These are phyloP conservation scores for Cataglyphis rosenhaueri DNA, from an alignment of 2,888 invertebrate genomes.

Conservation along the genomic window DNA sequence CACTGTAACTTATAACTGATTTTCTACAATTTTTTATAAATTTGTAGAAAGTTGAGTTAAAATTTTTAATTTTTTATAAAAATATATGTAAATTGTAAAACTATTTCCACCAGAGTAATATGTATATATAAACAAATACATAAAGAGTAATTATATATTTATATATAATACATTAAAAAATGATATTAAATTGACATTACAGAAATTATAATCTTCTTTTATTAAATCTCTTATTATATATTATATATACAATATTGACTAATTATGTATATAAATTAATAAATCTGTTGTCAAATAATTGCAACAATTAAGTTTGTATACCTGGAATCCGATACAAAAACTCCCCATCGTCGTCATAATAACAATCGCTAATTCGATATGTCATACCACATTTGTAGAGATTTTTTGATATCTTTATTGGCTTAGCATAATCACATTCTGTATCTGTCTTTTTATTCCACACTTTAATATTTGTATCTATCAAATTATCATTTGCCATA, in stretches of 20 bases:
- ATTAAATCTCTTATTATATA: background rate
- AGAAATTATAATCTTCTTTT: background rate
- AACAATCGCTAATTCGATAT: constrained; percentile 92
- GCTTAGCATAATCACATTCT: constrained; percentile 86
- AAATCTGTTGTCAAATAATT: background rate
- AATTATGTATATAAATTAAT: background rate
- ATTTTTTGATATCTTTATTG: constrained; percentile 90
- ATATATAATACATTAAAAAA: background rate
- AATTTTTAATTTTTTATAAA: too few relatives aligned
- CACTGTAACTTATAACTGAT: too few relatives aligned
- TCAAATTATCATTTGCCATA: background rate
- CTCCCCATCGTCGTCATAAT: constrained; percentile 92
- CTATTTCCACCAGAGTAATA: too few relatives aligned
- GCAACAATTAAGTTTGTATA: constrained; percentile 46
- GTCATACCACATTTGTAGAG: constrained; percentile 88
- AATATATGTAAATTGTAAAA: too few relatives aligned
- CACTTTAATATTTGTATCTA: constrained; percentile 80
- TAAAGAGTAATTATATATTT: background rate
- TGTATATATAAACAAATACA: too few relatives aligned
- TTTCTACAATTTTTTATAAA: too few relatives aligned
- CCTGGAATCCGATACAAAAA: constrained; percentile 92
- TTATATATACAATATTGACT: background rate
- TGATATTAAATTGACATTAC: background rate
- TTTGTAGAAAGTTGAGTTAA: too few relatives aligned
- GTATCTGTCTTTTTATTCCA: constrained; percentile 80